phyloP scores from a whole-genome alignment of 2,113 vertebrate species.

The Strix aluco region DNA sequence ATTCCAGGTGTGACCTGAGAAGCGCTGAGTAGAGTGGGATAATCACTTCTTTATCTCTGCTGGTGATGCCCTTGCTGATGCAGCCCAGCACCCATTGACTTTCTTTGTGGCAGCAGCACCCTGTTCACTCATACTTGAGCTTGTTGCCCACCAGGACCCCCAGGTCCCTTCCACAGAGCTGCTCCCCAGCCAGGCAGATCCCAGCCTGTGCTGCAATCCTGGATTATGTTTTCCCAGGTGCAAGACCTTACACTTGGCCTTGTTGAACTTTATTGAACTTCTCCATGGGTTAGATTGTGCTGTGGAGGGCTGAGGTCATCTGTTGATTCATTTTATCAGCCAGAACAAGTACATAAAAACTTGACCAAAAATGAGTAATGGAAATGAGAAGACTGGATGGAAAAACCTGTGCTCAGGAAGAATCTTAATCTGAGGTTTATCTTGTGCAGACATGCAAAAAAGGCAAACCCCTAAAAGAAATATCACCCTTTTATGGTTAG shows the following conservation, averaged over 20 bases:
- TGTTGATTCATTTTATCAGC: background rate
- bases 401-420: background rate
- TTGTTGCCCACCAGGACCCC: too few relatives aligned
- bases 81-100: background rate
- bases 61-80: background rate
- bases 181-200: background rate
- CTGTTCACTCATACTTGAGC: background rate
- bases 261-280: background rate
- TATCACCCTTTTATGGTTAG: background rate
- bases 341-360: background rate
- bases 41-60: background rate
- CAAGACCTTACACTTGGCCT: background rate
- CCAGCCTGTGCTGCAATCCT: background rate
- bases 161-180: background rate
- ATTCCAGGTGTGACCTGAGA: background rate
- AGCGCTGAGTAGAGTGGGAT: background rate
- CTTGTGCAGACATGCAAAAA: background rate
- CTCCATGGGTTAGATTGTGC: background rate
- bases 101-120: background rate
- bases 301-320: background rate
- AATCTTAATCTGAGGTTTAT: background rate
- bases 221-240: background rate
- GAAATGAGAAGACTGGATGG: background rate
- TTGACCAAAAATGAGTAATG: background rate
- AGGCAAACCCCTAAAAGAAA: background rate